phyloP scores from a whole-genome alignment of 1,140 invertebrate species.

The Drosophila mauritiana region DNA sequence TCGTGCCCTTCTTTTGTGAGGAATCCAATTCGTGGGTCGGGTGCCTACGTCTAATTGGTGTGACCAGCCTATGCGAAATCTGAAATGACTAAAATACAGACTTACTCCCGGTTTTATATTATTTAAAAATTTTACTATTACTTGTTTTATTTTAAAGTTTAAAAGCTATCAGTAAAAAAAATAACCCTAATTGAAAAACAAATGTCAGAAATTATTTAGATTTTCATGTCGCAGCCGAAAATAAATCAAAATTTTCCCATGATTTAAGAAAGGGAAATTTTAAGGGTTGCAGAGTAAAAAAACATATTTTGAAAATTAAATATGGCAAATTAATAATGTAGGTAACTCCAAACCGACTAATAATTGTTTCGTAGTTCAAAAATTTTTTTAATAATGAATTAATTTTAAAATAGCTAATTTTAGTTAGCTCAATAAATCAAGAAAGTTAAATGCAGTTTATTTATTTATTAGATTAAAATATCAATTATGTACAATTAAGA shows the following conservation, averaged over 20 bases:
- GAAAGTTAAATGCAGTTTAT: not conserved
- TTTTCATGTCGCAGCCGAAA: not conserved
- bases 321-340: too few species aligned
- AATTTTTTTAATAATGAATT: not conserved
- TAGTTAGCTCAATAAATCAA: too few species aligned
- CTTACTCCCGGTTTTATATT: not conserved
- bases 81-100: not conserved
- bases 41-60: slow-evolving; percentile 7
- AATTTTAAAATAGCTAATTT: too few species aligned
- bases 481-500: not conserved
- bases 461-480: not conserved
- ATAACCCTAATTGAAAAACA: not conserved
- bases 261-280: not conserved
- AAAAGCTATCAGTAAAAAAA: not conserved
- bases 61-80: slow-evolving; percentile 3
- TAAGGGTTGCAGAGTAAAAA: not conserved
- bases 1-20: slow-evolving; percentile 39
- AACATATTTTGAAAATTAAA: not conserved
- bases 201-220: not conserved
- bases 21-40: slow-evolving; percentile 6
- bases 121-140: not conserved
- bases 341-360: not conserved
- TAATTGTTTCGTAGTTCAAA: not conserved
- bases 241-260: not conserved
- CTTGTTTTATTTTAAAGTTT: not conserved